These are phyloP conservation scores for Meteorus colon DNA, from an alignment of 2,888 invertebrate species.

Conservation along the genomic window DNA sequence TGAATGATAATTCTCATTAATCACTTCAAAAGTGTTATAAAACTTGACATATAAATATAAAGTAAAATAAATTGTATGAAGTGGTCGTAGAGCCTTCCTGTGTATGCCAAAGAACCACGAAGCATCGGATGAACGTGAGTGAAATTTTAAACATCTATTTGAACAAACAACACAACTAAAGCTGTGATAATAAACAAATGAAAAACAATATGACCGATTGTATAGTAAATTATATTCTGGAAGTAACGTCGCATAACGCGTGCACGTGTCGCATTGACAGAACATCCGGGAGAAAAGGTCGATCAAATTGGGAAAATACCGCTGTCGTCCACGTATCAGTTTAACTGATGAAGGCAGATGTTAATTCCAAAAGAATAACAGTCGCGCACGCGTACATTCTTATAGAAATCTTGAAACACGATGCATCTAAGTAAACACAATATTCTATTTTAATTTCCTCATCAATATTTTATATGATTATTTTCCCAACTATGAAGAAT, in stretches of 20 bases:
- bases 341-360: constrained; percentile 20
- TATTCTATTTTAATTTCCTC: too few relatives aligned
- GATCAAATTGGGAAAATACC: constrained; percentile 9
- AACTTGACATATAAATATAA: too few relatives aligned
- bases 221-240: neutral
- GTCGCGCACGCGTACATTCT: constrained; percentile 22
- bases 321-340: neutral
- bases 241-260: neutral
- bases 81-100: too few relatives aligned
- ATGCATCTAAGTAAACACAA: neutral
- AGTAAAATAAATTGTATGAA: too few relatives aligned
- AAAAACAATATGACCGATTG: neutral
- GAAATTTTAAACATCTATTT: too few relatives aligned
- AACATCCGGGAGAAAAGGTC: constrained; percentile 16
- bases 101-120: too few relatives aligned
- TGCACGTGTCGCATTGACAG: constrained; percentile 17
- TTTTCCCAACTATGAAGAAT: too few relatives aligned
- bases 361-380: neutral
- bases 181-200: neutral
- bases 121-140: too few relatives aligned
- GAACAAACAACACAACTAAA: too few relatives aligned
- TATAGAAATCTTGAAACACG: neutral
- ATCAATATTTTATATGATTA: too few relatives aligned
- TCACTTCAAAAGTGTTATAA: too few relatives aligned
- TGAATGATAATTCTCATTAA: too few relatives aligned